Evolutionary conservation across 2,888 invertebrate genomes (phyloP).

Genomic region (Conomelus anceps): DNA sequence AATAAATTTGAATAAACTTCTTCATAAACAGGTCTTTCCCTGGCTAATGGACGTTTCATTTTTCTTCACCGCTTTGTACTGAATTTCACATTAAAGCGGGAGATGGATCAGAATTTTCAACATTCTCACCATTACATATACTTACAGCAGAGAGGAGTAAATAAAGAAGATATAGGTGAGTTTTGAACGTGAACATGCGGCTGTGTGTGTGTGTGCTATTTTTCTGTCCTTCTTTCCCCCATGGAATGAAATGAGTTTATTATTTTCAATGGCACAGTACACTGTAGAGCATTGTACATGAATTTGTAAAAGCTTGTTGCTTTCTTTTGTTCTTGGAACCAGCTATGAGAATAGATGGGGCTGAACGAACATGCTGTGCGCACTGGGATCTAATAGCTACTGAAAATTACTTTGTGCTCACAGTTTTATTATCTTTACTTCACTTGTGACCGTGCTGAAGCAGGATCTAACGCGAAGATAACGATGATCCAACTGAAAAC

Average conservation of each 20-base stretch:
- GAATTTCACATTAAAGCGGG: neutral
- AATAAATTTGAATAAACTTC: neutral
- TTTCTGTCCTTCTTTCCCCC: neutral
- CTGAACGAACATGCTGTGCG: neutral
- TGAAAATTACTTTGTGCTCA: neutral
- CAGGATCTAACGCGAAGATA: neutral
- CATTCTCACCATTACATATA: neutral
- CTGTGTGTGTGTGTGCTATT: neutral
- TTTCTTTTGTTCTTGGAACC: neutral
- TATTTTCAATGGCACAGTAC: conserved; percentile 4
- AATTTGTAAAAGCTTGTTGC: neutral
- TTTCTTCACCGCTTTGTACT: neutral
- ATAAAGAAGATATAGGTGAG: neutral
- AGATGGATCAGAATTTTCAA: neutral
- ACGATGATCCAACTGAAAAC: neutral
- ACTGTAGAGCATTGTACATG: neutral
- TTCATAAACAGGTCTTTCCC: neutral
- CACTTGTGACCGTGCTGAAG: neutral
- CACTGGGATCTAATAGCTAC: neutral
- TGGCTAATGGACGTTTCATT: neutral
- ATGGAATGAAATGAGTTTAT: conserved; percentile 15
- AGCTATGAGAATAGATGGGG: neutral
- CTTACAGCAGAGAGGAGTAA: neutral
- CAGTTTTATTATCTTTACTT: neutral
- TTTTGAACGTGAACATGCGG: neutral